Percentiles rank a stretch among this genome's conserved stretches.
Evolutionary conservation across 2,888 invertebrate species (phyloP).

Genomic region (Clivina fossor): DNA sequence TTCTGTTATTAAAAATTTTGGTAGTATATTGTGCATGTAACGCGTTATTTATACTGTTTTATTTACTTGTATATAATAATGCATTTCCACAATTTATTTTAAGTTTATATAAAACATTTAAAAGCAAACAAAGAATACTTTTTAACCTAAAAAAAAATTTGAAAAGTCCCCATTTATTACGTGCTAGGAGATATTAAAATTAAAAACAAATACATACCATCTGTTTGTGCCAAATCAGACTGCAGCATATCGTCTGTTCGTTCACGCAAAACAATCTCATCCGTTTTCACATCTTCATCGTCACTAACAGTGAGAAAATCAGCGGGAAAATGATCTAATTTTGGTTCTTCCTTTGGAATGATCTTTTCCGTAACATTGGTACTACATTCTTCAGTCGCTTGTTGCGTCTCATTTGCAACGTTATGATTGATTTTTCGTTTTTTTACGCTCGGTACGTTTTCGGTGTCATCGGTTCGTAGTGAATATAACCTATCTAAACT

Average conservation of each 20-base stretch:
- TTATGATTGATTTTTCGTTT: constrained; percentile 16
- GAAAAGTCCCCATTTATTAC: too few species aligned
- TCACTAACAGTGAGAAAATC: constrained; percentile 24
- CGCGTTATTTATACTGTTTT: too few species aligned
- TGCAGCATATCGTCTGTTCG: constrained; percentile 10
- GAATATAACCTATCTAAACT: constrained; percentile 22
- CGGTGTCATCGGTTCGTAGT: constrained; percentile 6
- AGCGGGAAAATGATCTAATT: constrained; percentile 14
- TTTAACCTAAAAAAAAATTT: background rate
- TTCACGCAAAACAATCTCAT: constrained; percentile 10
- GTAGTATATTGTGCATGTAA: too few species aligned
- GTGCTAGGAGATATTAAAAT: too few species aligned
- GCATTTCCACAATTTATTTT: too few species aligned
- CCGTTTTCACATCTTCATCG: constrained; percentile 27
- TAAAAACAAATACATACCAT: too few species aligned
- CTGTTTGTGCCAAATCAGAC: constrained; percentile 7
- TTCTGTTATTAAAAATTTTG: too few species aligned
- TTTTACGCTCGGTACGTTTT: background rate
- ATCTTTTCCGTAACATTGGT: constrained; percentile 15
- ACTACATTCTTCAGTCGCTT: background rate
- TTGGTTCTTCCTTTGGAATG: constrained; percentile 31
- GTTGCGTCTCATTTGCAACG: background rate
- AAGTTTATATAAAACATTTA: too few species aligned
- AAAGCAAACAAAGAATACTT: background rate
- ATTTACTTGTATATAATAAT: too few species aligned